A percentile compares a stretch with the other conserved stretches of the same genome.
These are phyloP conservation scores for Malacosoma neustria DNA, from an alignment of 2,888 invertebrate species.

Conservation along the genomic window DNA sequence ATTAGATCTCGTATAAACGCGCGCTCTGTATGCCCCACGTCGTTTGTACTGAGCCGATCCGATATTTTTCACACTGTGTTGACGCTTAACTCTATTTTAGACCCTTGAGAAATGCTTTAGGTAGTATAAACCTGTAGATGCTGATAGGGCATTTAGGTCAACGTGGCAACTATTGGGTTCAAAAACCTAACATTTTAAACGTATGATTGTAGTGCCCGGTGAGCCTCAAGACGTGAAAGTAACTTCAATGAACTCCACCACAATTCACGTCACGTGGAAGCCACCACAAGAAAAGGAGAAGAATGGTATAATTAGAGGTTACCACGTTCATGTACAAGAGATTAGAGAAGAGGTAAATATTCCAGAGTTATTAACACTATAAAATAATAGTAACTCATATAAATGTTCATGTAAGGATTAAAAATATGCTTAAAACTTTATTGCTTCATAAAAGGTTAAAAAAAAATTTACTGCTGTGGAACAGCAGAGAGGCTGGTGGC, in stretches of 20 bases:
- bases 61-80: constrained; percentile 12
- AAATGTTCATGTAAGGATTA: too few species aligned
- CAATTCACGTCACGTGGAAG: constrained; percentile 95
- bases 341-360: constrained; percentile 84
- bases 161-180: constrained; percentile 25
- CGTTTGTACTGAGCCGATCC: neutral
- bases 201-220: constrained; percentile 90
- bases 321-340: constrained; percentile 96
- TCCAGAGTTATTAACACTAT: too few species aligned
- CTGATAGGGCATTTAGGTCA: constrained; percentile 73
- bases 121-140: constrained; percentile 67
- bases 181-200: constrained; percentile 28
- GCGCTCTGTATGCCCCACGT: neutral
- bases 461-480: too few species aligned
- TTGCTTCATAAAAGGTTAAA: too few species aligned
- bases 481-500: too few species aligned
- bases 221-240: constrained; percentile 96
- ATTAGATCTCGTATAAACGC: neutral
- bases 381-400: too few species aligned
- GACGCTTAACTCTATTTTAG: constrained; percentile 47
- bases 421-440: too few species aligned
- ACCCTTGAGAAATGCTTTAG: constrained; percentile 51
- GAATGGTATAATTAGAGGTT: constrained; percentile 96
- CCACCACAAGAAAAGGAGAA: constrained; percentile 93
- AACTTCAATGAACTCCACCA: constrained; percentile 94